These are phyloP conservation scores for Napeogenes sylphis DNA, from an alignment of 2,888 invertebrate species.

Conservation along the genomic window DNA sequence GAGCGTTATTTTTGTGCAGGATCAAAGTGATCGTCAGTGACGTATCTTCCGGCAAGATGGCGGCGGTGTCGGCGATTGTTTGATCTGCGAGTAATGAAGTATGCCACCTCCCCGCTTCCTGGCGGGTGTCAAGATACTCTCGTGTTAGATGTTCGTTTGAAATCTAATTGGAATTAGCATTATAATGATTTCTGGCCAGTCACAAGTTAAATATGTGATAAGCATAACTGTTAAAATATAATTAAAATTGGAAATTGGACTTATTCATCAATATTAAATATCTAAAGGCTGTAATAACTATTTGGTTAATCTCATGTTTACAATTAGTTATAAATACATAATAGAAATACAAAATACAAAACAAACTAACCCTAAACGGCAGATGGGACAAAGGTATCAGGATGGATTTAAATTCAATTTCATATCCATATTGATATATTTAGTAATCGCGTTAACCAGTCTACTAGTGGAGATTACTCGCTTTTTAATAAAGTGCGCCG, in stretches of 20 bases:
- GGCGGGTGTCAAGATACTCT: constrained; percentile 71
- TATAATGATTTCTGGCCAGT: constrained; percentile 23
- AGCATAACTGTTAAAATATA: neutral
- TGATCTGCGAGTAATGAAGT: constrained; percentile 78
- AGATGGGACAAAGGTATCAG: constrained; percentile 44
- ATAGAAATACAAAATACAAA: neutral
- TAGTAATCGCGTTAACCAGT: constrained; percentile 75
- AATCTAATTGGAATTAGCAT: constrained; percentile 42
- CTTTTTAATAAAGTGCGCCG: constrained; percentile 74
- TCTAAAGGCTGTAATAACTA: too few relatives aligned
- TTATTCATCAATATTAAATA: too few relatives aligned
- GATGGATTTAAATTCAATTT: constrained; percentile 63
- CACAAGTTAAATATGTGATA: neutral
- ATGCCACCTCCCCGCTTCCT: constrained; percentile 70
- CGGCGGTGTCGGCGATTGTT: constrained; percentile 70
- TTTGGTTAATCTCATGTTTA: neutral
- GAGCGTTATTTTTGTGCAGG: constrained; percentile 65
- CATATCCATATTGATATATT: constrained; percentile 74
- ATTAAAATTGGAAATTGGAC: too few relatives aligned
- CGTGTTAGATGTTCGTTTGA: constrained; percentile 44
- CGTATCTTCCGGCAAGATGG: constrained; percentile 74
- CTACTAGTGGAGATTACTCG: constrained; percentile 74
- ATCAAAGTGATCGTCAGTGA: constrained; percentile 73
- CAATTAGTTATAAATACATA: constrained; percentile 14
- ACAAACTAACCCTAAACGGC: constrained; percentile 13